Conservation (phyloP, 2,888 invertebrate genomes). For the Peribatodes rhomboidaria region DNA sequence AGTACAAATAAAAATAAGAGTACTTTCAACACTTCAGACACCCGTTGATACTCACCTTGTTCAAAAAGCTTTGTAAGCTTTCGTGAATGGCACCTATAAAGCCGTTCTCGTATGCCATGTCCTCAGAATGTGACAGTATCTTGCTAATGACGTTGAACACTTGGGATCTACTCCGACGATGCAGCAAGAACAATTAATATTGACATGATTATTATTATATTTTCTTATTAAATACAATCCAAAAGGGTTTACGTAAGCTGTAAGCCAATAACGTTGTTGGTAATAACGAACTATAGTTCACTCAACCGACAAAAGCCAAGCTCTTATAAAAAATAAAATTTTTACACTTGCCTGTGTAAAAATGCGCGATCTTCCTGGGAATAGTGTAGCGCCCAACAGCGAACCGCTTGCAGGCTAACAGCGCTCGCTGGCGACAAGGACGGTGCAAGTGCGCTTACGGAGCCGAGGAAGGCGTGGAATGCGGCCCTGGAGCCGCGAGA, state of each 20-base stretch:
- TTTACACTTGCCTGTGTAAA: slow-evolving; percentile 88
- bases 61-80: slow-evolving; percentile 71
- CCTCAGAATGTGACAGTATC: slow-evolving; percentile 97
- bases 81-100: slow-evolving; percentile 71
- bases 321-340: background rate
- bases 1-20: background rate
- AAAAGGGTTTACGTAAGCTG: too few relatives aligned
- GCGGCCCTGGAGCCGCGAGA: slow-evolving; percentile 86
- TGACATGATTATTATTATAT: too few relatives aligned
- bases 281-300: too few relatives aligned
- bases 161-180: slow-evolving; percentile 88
- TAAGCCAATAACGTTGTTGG: too few relatives aligned
- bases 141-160: slow-evolving; percentile 98
- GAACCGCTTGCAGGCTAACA: slow-evolving; percentile 95
- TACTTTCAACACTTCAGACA: background rate
- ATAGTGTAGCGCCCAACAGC: slow-evolving; percentile 97
- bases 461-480: slow-evolving; percentile 95
- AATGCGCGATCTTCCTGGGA: slow-evolving; percentile 96
- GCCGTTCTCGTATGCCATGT: slow-evolving; percentile 86
- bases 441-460: slow-evolving; percentile 96
- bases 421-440: slow-evolving; percentile 95
- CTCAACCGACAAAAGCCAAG: background rate
- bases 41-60: slow-evolving; percentile 57
- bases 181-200: slow-evolving; percentile 67
- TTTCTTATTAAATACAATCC: too few relatives aligned